Evolutionary conservation across 2,797 vertebrate genomes (phyloP), one percentile per base, ranked within the genome.

Genomic region (Danionella dracula): DNA sequence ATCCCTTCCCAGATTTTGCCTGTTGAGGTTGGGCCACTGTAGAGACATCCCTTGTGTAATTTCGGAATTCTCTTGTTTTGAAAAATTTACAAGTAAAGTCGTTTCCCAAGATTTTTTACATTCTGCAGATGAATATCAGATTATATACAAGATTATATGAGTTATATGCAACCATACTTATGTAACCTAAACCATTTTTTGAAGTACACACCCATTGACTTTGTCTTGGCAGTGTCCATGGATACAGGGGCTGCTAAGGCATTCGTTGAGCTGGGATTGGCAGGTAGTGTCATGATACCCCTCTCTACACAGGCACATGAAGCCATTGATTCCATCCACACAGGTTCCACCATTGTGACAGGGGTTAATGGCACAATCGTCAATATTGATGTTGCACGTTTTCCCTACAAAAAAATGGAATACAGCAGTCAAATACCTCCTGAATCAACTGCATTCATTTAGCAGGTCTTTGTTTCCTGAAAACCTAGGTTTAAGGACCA

Each of bases 291-390:
- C 96, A 0, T 95, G 92, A 86, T 91, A 99, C 45, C 95, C 96
- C 11, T 97, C 92, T 0, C 92, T 94, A 70, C 96, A 98, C 68
- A 82, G 31, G 74, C 96, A 99, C 48, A 87, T 90, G 86, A 96
- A 99, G 70, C 86, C 20, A 0, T 93, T 93, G 80, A 94, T 81
- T 68, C 90, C 89, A 0, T 99, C 96, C 40, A 91, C 82, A 8
- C 97, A 99, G 0, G 93, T 97, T 61, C 94, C 97, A 0, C 96
- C 96, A 0, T 98, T 95, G 81, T 91, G 93, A 79, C 97, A 98
- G 0, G 95, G 96, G 79, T 86, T 87, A 66, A 80, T 85, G 1
- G 86, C 86, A 0, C 97, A 98, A 78, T 99, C 95, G 0, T 99
- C 90, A 0, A 96, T 92, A 81, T 99, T 93, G 72, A 95, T 83